A percentile compares a stretch with the other conserved stretches of the same genome.
phyloP scores from a whole-genome alignment of 1,140 invertebrate species.

The Zaprionus vittiger region DNA sequence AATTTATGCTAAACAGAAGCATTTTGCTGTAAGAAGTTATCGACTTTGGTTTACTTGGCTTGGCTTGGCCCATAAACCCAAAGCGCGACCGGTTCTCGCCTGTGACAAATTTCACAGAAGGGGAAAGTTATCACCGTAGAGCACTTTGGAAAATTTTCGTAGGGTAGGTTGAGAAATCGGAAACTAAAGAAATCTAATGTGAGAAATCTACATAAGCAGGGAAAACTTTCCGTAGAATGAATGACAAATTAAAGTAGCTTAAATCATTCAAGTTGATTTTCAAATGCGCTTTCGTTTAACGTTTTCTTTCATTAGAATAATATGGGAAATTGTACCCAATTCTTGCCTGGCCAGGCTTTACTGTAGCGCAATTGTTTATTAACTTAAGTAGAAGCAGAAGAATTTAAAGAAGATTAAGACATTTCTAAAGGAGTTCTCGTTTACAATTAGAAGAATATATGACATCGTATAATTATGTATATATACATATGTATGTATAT shows the following conservation, averaged over 20 bases:
- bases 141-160: constrained; percentile 26
- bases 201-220: constrained; percentile 4
- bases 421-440: too few species aligned
- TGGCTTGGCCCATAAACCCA: background rate
- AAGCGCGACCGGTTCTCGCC: constrained; percentile 30
- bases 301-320: background rate
- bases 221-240: background rate
- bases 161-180: constrained; percentile 56
- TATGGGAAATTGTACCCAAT: background rate
- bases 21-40: constrained; percentile 12
- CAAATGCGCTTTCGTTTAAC: background rate
- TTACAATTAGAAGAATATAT: too few species aligned
- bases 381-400: too few species aligned
- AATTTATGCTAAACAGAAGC: constrained; percentile 47
- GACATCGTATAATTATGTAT: too few species aligned
- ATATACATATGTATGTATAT: too few species aligned
- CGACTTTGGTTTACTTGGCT: constrained; percentile 6
- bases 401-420: too few species aligned
- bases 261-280: background rate
- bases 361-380: constrained; percentile 33
- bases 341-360: constrained; percentile 1
- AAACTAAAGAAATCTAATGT: background rate
- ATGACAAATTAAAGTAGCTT: background rate
- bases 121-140: constrained; percentile 58
- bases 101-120: constrained; percentile 58